Percentiles rank a stretch among this genome's conserved stretches.
These are phyloP conservation scores for Lepidocyrtoides sp. DNA, from an alignment of 2,888 invertebrate genomes.

Conservation along the genomic window DNA sequence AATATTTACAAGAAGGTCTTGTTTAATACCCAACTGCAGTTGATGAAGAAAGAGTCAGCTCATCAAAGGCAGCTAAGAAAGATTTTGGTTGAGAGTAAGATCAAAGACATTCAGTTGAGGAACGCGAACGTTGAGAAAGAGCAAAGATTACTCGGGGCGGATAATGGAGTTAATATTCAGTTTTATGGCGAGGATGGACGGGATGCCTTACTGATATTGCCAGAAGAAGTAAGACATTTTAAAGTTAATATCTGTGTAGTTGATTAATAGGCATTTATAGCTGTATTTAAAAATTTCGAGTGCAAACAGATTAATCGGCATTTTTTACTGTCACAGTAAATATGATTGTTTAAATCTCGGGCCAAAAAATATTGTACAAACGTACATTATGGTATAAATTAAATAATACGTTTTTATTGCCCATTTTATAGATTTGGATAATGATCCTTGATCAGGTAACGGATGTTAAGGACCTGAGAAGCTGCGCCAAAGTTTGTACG, in stretches of 20 bases:
- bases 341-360: too few species aligned
- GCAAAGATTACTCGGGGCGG: neutral
- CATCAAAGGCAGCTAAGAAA: neutral
- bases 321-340: too few species aligned
- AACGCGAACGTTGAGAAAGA: neutral
- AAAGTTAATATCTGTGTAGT: too few species aligned
- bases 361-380: too few species aligned
- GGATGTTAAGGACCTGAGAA: neutral
- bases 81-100: neutral
- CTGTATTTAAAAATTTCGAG: too few species aligned
- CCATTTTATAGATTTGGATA: slow-evolving; percentile 34
- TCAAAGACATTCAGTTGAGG: neutral
- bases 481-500: neutral
- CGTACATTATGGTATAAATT: too few species aligned
- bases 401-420: neutral
- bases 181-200: neutral
- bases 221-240: slow-evolving; percentile 38
- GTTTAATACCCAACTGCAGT: neutral
- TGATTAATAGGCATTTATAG: too few species aligned
- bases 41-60: neutral
- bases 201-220: neutral
- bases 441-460: neutral
- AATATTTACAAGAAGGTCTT: neutral
- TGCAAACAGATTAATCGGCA: too few species aligned
- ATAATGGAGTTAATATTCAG: neutral